A percentile compares a stretch with the other conserved stretches of the same genome.
phyloP scores from a whole-genome alignment of 2,888 invertebrate species.

The Lycaena phlaeas region DNA sequence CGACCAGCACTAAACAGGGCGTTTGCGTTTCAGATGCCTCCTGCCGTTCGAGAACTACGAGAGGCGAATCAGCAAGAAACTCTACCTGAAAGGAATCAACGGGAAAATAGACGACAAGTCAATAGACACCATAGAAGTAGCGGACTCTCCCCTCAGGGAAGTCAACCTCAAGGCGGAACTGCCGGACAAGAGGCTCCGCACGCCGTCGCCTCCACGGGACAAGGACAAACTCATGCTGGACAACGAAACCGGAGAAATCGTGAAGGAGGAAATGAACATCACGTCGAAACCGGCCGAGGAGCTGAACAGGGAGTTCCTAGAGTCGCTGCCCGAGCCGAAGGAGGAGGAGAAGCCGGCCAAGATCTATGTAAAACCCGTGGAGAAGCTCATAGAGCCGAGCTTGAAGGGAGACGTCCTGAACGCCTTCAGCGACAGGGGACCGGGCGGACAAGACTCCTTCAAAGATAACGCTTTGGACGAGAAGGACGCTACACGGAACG shows the following conservation, averaged over 20 bases:
- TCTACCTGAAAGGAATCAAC: conserved; percentile 42
- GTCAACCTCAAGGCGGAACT: conserved; percentile 20
- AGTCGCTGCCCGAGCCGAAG: conserved; percentile 41
- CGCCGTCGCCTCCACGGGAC: conserved; percentile 27
- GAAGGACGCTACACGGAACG: conserved; percentile 21
- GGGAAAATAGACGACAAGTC: conserved; percentile 31
- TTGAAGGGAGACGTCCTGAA: conserved; percentile 16
- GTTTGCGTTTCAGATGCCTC: conserved; percentile 77
- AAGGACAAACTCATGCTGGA: conserved; percentile 24
- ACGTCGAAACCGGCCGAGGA: conserved; percentile 50
- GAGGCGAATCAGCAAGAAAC: conserved; percentile 40
- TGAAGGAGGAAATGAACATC: conserved; percentile 35
- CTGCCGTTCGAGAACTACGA: conserved; percentile 78
- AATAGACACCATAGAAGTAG: conserved; percentile 56
- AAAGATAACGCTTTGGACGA: conserved; percentile 21
- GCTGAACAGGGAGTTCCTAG: conserved; percentile 55
- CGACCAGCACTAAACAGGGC: too few relatives aligned
- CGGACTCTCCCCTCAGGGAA: conserved; percentile 49
- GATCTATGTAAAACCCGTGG: conserved; percentile 48
- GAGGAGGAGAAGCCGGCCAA: conserved; percentile 38
- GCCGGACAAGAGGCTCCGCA: conserved; percentile 29
- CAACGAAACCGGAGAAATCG: conserved; percentile 29
- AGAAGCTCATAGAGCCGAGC: conserved; percentile 31
- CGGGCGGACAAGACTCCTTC: conserved; percentile 17
- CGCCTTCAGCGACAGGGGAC: conserved; percentile 20